Evolutionary conservation across 30 jellyfish, hydroid and myxozoan species (phyloP).

Genomic region (Haliclystus octoradiatus): DNA sequence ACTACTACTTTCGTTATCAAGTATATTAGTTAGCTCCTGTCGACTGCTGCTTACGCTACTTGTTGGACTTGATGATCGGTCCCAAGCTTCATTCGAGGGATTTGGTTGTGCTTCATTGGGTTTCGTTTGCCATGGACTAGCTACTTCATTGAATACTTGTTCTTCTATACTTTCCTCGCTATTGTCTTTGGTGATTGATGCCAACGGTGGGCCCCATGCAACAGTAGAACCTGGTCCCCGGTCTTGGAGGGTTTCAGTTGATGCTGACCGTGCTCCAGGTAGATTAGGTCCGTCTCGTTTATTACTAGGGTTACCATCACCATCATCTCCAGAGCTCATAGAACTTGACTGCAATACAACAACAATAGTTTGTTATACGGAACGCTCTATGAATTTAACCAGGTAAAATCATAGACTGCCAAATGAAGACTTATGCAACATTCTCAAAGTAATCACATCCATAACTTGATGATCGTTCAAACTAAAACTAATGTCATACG

Average conservation of each 20-base stretch:
- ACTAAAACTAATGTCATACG: no score
- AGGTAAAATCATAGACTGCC: no score
- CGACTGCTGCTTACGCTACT: conserved; percentile 99
- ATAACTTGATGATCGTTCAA: no score
- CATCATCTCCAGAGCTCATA: no score
- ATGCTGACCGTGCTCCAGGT: conserved; percentile 7
- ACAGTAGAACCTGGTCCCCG: background rate
- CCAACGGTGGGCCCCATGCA: background rate
- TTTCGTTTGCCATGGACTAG: conserved; percentile 3
- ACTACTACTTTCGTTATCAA: conserved; percentile 91
- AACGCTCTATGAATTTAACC: no score
- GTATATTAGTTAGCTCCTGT: conserved; percentile 76
- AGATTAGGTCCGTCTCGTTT: background rate
- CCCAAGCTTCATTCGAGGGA: conserved; percentile 60
- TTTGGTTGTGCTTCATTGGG: background rate
- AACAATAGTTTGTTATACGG: background rate
- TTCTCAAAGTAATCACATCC: no score
- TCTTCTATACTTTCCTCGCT: conserved; percentile 10
- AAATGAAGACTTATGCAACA: no score
- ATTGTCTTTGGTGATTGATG: background rate
- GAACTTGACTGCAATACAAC: no score
- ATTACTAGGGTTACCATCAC: background rate
- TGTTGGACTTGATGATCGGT: conserved; percentile 91
- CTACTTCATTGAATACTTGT: conserved; percentile 6
- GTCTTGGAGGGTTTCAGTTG: conserved; percentile 15